Evolutionary conservation across 2,888 invertebrate genomes (phyloP).

Genomic region (Alcis repandata): DNA sequence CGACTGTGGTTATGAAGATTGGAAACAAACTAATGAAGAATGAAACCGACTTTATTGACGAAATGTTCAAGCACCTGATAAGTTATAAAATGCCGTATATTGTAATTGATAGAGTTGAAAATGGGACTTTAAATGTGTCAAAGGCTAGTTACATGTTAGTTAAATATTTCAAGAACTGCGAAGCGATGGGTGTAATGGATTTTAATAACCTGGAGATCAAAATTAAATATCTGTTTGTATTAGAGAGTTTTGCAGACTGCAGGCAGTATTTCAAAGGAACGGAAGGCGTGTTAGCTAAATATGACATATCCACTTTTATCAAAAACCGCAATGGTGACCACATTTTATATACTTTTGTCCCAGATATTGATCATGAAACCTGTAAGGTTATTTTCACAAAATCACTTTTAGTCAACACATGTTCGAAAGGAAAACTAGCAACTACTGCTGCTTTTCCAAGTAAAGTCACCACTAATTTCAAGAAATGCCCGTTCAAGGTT

Average conservation of each 20-base stretch:
- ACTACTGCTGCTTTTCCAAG: slow-evolving; percentile 53
- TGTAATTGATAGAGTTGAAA: slow-evolving; percentile 9
- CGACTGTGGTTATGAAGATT: slow-evolving; percentile 49
- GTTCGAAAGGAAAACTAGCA: slow-evolving; percentile 51
- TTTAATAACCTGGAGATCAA: slow-evolving; percentile 41
- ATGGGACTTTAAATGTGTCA: slow-evolving; percentile 28
- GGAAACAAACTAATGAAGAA: slow-evolving; percentile 15
- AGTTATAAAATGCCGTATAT: slow-evolving; percentile 42
- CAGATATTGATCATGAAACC: slow-evolving; percentile 56
- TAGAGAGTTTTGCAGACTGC: slow-evolving; percentile 46
- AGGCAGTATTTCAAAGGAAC: slow-evolving; percentile 44
- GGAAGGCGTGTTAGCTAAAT: slow-evolving; percentile 47
- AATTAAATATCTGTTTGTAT: slow-evolving; percentile 58
- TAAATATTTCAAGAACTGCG: slow-evolving; percentile 51
- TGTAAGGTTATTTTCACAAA: slow-evolving; percentile 54
- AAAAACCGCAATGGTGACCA: slow-evolving; percentile 38
- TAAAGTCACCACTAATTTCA: slow-evolving; percentile 59
- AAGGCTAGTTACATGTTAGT: slow-evolving; percentile 47
- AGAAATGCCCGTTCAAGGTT: slow-evolving; percentile 66
- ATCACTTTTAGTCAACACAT: slow-evolving; percentile 56
- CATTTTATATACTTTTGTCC: slow-evolving; percentile 57
- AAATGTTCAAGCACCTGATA: slow-evolving; percentile 46
- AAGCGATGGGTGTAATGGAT: slow-evolving; percentile 44
- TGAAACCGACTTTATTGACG: slow-evolving; percentile 41
- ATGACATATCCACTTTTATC: slow-evolving; percentile 60